Conservation (phyloP, 2,888 invertebrate species). For the Camptogramma bilineatum region DNA sequence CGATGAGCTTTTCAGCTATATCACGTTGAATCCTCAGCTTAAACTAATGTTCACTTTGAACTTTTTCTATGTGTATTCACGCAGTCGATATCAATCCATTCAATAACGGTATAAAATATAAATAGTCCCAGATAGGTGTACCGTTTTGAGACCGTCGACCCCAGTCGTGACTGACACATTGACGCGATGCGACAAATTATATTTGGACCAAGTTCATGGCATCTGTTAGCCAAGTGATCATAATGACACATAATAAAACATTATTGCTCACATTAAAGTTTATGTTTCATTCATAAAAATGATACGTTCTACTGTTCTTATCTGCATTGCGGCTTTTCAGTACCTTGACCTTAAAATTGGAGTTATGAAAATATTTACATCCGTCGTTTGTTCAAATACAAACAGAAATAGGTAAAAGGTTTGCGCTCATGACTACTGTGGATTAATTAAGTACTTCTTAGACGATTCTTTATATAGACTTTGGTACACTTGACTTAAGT, state of each 20-base stretch:
- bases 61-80: neutral
- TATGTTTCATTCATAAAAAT: neutral
- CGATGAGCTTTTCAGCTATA: neutral
- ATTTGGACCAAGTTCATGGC: constrained; percentile 56
- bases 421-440: neutral
- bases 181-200: constrained; percentile 49
- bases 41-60: neutral
- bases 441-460: neutral
- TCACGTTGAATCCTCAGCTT: neutral
- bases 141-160: constrained; percentile 64
- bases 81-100: no score
- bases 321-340: constrained; percentile 19
- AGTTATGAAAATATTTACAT: constrained; percentile 5
- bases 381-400: neutral
- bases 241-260: constrained; percentile 6
- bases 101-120: constrained; percentile 22
- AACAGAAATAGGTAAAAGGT: neutral
- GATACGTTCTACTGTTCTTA: constrained; percentile 1
- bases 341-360: constrained; percentile 7
- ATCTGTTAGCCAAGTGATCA: constrained; percentile 18
- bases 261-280: neutral
- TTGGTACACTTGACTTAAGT: neutral
- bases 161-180: constrained; percentile 63
- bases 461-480: neutral
- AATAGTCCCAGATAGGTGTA: constrained; percentile 45